Evolutionary conservation across 2,113 vertebrate genomes (phyloP).

Genomic region (Anguilla japonica): DNA sequence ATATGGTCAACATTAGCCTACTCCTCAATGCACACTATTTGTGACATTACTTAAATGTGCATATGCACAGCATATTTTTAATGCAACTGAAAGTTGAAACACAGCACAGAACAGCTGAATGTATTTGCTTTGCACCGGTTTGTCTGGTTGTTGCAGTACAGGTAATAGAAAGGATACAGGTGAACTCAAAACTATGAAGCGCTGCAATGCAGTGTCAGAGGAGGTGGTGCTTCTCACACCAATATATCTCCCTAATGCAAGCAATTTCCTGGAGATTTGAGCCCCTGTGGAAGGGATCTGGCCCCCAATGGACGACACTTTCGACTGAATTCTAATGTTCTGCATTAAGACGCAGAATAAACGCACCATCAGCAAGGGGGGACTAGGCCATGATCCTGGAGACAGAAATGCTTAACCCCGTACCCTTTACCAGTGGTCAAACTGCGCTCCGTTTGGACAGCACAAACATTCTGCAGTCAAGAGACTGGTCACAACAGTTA

Average conservation of each 20-base stretch:
- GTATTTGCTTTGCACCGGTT: neutral
- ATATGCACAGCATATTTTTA: neutral
- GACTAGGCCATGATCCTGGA: slow-evolving; percentile 19
- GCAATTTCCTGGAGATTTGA: slow-evolving; percentile 79
- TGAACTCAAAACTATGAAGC: slow-evolving; percentile 48
- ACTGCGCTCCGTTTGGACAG: neutral
- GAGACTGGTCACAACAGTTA: neutral
- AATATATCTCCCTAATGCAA: slow-evolving; percentile 75
- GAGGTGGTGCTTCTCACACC: slow-evolving; percentile 72
- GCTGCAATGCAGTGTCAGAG: slow-evolving; percentile 61
- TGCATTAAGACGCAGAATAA: slow-evolving; percentile 64
- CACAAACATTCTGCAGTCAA: neutral
- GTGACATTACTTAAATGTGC: too few species aligned
- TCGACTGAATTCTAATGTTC: slow-evolving; percentile 64
- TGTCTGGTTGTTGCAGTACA: neutral
- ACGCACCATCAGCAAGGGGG: slow-evolving; percentile 38
- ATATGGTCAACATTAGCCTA: neutral
- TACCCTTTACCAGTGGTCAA: neutral
- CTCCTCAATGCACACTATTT: neutral
- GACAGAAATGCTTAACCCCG: slow-evolving; percentile 33
- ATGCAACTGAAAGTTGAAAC: neutral
- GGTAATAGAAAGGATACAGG: slow-evolving; percentile 23
- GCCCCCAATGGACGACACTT: slow-evolving; percentile 60
- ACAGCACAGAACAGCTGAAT: neutral
- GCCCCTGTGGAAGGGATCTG: slow-evolving; percentile 60